phyloP scores from a whole-genome alignment of 1,140 invertebrate genomes.

The Anastrepha ludens region DNA sequence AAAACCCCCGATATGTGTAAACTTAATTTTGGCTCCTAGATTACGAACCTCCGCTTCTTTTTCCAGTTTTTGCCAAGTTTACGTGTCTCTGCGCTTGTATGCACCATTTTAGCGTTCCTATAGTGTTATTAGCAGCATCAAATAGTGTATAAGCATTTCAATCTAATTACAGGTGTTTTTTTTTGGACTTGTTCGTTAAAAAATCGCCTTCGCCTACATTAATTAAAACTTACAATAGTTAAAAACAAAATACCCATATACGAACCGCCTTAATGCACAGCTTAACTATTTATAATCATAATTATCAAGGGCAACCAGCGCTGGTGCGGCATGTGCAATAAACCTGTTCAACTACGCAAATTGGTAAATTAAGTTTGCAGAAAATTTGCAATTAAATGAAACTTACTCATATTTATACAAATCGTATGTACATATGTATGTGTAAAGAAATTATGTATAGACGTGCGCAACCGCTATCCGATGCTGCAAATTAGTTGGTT shows the following conservation, averaged over 20 bases:
- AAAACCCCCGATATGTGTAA: no score
- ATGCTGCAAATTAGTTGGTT: background rate
- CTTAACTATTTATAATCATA: background rate
- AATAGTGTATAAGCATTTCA: no score
- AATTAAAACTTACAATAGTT: background rate
- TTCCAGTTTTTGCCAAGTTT: no score
- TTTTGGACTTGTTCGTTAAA: no score
- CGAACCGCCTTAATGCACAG: background rate
- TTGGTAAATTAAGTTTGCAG: constrained; percentile 6
- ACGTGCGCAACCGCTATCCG: background rate
- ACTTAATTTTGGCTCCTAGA: no score
- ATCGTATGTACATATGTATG: background rate
- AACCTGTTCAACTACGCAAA: constrained; percentile 49
- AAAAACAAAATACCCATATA: background rate
- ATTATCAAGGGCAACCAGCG: constrained; percentile 50
- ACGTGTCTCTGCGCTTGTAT: no score
- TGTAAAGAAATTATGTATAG: background rate
- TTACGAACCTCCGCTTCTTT: no score
- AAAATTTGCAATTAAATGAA: constrained; percentile 36
- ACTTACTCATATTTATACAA: background rate
- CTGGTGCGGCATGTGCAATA: background rate
- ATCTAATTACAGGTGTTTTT: no score
- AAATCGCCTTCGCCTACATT: no score
- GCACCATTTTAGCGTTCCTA: no score
- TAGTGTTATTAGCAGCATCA: no score